Evolutionary conservation across 2,797 vertebrate genomes (phyloP), one percentile per base, ranked within the genome.

Genomic region (Carduelis carduelis): DNA sequence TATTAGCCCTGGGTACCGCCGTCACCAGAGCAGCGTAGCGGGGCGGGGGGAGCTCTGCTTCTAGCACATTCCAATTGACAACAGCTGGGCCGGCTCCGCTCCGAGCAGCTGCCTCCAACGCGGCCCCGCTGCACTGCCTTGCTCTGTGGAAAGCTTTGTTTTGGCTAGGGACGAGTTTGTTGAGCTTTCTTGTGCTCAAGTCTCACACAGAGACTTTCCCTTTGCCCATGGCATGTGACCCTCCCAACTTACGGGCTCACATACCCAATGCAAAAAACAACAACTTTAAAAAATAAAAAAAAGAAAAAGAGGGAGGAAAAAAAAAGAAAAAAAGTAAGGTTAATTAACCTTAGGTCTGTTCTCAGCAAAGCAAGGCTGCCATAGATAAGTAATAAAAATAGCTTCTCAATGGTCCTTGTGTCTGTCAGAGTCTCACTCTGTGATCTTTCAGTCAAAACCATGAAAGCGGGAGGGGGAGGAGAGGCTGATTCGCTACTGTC

Each of bases 371-470:
- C 77, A 88, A 60, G 77, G 37, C 87, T 96, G 87, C 87, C 87
- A 72, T 68, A 77, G 93, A 56, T 95, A 96, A 95, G 86, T 89
- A 96, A 97, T 94, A 95, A 97, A 97, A 94, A 91, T 93, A 94
- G 91, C 70, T 89, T 82, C 87, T 95, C 95, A 97, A 90, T 93
- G 83, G 90, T 93, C 75, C 95, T 95, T 97, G 94, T 96, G 93
- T 87, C 89, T 92, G 90, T 80, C 83, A 94, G 91, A 95, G 72
- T 59, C 83, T 86, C 34, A 2, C 84, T 95, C 95, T 96, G 91
- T 93, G 95, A 95, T 97, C 94, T 95, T 95, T 97, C 92, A 94
- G 96, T 96, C 83, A 96, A 97, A 94, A 93, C 92, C 57, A 32
- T 93, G 91, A 59, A 81, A 82, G 60, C 44, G 0, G 44, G 57